Evolutionary conservation across 2,888 invertebrate species (phyloP), one percentile per base, ranked within the genome.

Genomic region (Leucoma salicis): DNA sequence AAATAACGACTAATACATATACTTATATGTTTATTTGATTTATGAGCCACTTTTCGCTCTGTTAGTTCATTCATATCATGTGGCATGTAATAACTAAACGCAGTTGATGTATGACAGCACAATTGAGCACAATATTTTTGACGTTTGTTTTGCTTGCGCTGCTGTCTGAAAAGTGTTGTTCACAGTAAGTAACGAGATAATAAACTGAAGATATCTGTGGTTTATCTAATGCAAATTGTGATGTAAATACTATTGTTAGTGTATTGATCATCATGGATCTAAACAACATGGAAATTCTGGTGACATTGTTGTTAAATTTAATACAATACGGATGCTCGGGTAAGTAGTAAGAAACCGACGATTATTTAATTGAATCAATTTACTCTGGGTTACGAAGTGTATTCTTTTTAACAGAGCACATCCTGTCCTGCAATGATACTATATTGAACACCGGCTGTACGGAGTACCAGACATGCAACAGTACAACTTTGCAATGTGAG

Each of bases 281-380:
- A 31, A 79, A 67, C 65, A 58, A 57, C 42, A 58, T 70, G 39
- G 78, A 87, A 50, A 65, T 82, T 48, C 52, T 81, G 48, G 71
- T 71, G 31, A 69, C 78, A 35, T 62, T 88, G 59, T 57, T 81
- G 57, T 51, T 88, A 49, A 76, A 82, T 67, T 53, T 83, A 43
- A 56, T 82, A 49, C 80, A 79, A 53, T 76, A 71, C 68, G 72
- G 74, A 53, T 74, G 66, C 63, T 62, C 74, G 64, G 86, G 89
- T 89, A 80, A 86, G 87, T 81, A 75, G 61, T 54, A 57, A 61
- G 47, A 59, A 53, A 51, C 56, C 62, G 65, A 75, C 88, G 73
- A 87, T 89, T 86, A 89, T 87, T 84, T 88, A 89, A 89, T 89
- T 88, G 87, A 89, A 79, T 81, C 86, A 87, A 87, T 86, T 82